A percentile compares a stretch with the other conserved stretches of the same genome.
phyloP scores from a whole-genome alignment of 2,797 vertebrate genomes.

The Sarcophilus harrisii region DNA sequence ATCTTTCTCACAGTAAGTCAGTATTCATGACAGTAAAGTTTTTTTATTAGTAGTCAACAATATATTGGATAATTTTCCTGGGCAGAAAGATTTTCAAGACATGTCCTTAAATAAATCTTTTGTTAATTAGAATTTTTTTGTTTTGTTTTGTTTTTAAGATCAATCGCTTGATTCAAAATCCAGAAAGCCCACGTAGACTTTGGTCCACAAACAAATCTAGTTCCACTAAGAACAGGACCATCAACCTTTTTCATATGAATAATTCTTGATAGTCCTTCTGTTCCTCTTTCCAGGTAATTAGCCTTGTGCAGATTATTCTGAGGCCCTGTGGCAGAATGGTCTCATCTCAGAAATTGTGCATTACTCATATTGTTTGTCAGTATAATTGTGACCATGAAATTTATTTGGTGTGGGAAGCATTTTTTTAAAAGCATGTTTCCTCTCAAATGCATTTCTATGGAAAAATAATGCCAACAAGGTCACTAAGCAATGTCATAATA shows the following conservation, averaged over 20 bases:
- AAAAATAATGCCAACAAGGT: conserved; percentile 57
- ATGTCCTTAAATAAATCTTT: background rate
- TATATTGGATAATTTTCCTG: background rate
- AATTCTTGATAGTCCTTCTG: fast-evolving
- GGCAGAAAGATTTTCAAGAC: background rate
- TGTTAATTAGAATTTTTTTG: background rate
- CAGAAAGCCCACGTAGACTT: background rate
- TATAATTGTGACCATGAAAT: background rate
- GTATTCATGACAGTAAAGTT: background rate
- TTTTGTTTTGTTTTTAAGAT: background rate
- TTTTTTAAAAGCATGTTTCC: background rate
- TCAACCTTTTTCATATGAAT: fast-evolving
- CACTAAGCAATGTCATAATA: conserved; percentile 13
- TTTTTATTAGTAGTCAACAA: background rate
- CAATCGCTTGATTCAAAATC: background rate
- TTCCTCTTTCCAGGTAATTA: background rate
- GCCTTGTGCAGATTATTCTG: background rate
- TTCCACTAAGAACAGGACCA: background rate
- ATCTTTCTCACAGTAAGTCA: background rate
- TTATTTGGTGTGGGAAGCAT: fast-evolving
- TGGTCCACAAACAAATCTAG: fast-evolving
- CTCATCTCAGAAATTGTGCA: fast-evolving
- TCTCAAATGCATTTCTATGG: conserved; percentile 40
- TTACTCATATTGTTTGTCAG: too few relatives aligned
- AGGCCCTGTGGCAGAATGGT: fast-evolving